phyloP scores from a whole-genome alignment of 2,888 invertebrate species.

The Gryllus longicercus region DNA sequence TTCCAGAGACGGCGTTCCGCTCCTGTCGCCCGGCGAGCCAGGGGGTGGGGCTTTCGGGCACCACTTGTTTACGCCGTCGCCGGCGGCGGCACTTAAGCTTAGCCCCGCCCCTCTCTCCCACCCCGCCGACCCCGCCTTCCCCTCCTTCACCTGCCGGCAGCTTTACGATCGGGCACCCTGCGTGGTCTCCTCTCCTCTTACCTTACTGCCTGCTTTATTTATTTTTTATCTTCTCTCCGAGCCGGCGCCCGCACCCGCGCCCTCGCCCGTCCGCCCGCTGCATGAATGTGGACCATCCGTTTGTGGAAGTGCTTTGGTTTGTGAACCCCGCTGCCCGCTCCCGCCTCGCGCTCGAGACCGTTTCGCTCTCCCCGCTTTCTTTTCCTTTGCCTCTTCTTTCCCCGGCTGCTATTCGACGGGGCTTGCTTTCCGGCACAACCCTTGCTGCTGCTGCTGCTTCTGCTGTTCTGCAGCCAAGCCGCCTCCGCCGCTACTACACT shows the following conservation, averaged over 20 bases:
- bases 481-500: too few species aligned
- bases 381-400: neutral
- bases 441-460: neutral
- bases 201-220: conserved; percentile 10
- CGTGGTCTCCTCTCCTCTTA: neutral
- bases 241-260: neutral
- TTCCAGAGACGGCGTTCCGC: too few species aligned
- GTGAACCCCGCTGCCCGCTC: neutral
- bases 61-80: too few species aligned
- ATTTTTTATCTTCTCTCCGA: neutral
- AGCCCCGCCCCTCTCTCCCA: neutral
- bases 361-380: neutral
- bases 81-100: neutral
- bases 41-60: too few species aligned
- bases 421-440: neutral
- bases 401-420: neutral
- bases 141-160: neutral
- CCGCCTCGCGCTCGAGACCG: neutral
- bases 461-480: neutral
- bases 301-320: conserved; percentile 17
- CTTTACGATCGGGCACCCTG: neutral
- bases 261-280: neutral
- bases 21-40: too few species aligned
- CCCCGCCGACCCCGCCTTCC: neutral
- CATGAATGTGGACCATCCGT: conserved; percentile 1